These are phyloP conservation scores for Hylaeus anthracinus DNA, from an alignment of 1,140 invertebrate species.

Conservation along the genomic window DNA sequence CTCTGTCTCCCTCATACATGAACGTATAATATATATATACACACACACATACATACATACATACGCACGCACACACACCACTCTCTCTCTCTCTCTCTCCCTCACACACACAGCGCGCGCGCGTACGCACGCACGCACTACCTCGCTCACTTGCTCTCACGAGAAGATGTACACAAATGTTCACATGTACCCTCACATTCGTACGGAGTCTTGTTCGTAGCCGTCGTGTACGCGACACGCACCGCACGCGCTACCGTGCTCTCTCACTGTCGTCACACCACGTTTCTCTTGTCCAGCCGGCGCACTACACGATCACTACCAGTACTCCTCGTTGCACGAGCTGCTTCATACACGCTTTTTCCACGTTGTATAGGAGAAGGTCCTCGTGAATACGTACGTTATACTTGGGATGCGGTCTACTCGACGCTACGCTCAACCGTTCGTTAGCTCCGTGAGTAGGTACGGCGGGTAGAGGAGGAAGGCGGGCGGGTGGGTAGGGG, in stretches of 20 bases:
- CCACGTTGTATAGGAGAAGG: constrained; percentile 61
- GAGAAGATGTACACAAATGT: constrained; percentile 44
- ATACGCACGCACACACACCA: constrained; percentile 27
- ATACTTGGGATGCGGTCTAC: constrained; percentile 79
- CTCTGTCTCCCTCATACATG: constrained; percentile 47
- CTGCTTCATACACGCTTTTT: constrained; percentile 54
- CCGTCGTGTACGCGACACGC: constrained; percentile 56
- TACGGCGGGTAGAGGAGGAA: constrained; percentile 61
- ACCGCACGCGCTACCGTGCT: constrained; percentile 60
- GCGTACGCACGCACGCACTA: constrained; percentile 51
- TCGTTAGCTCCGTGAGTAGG: constrained; percentile 77
- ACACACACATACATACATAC: constrained; percentile 17
- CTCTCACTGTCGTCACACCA: constrained; percentile 49
- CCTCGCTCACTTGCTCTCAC: constrained; percentile 46
- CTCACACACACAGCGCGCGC: constrained; percentile 51
- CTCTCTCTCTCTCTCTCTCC: constrained; percentile 17
- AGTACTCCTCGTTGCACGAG: constrained; percentile 43
- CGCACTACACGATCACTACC: constrained; percentile 47
- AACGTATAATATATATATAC: not conserved
- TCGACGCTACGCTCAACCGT: constrained; percentile 79
- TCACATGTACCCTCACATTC: constrained; percentile 61
- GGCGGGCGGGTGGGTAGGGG: constrained; percentile 68
- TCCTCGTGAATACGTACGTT: constrained; percentile 70
- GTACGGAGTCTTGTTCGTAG: constrained; percentile 41
- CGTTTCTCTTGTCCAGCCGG: constrained; percentile 52